Conservation (phyloP, 2,888 invertebrate genomes). For the Drosophila engyochracea region DNA sequence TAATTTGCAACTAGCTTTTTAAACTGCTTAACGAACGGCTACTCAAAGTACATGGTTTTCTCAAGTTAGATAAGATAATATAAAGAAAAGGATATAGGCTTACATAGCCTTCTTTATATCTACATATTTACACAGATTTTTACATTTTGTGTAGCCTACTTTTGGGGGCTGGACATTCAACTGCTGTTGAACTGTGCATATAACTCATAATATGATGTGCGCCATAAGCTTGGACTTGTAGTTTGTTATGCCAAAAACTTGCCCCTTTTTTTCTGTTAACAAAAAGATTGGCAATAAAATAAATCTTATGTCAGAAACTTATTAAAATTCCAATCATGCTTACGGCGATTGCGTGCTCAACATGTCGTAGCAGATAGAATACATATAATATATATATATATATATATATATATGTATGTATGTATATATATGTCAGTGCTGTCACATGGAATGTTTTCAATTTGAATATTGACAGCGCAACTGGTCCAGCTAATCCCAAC, state of each 20-base stretch:
- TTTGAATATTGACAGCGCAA: slow-evolving; percentile 65
- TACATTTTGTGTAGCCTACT: slow-evolving; percentile 40
- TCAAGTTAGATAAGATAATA: not conserved
- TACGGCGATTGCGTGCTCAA: slow-evolving; percentile 33
- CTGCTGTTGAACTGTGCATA: slow-evolving; percentile 22
- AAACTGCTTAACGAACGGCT: slow-evolving; percentile 4
- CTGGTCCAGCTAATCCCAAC: slow-evolving; percentile 24
- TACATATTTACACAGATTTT: slow-evolving; percentile 26
- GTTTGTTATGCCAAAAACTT: slow-evolving; percentile 21
- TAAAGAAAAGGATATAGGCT: not conserved
- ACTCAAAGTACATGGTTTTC: not conserved
- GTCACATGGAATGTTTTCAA: slow-evolving; percentile 66
- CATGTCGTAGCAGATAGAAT: slow-evolving; percentile 19
- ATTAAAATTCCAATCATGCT: slow-evolving; percentile 75
- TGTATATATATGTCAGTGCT: not conserved
- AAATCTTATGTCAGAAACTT: slow-evolving; percentile 52
- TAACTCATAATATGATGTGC: slow-evolving; percentile 54
- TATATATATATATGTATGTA: not conserved
- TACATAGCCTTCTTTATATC: slow-evolving; percentile 2
- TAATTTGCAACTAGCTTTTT: slow-evolving; percentile 1
- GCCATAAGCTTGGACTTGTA: slow-evolving; percentile 37
- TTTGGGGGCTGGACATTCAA: slow-evolving; percentile 18
- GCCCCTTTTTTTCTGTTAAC: slow-evolving; percentile 8
- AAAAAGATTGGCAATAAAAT: slow-evolving; percentile 40
- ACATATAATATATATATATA: slow-evolving; percentile 5